Conservation (phyloP, 2,113 vertebrate genomes). For the Nesogale talazaci region DNA sequence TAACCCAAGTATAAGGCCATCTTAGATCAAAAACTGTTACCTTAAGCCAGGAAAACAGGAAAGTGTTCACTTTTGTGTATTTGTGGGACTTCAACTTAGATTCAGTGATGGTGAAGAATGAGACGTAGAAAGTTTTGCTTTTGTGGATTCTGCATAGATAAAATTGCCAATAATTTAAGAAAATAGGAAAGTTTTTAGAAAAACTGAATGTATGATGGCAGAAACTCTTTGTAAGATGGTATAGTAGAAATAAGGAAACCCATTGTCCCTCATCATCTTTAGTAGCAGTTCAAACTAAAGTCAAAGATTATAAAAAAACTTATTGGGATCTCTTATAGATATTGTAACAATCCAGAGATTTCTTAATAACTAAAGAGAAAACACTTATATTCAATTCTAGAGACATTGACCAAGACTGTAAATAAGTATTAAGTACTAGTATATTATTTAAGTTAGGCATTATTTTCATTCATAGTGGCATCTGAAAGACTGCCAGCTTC, state of each 20-base stretch:
- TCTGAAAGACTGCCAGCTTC: neutral
- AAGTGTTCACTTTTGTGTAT: neutral
- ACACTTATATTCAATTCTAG: neutral
- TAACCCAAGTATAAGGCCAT: neutral
- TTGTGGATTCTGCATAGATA: neutral
- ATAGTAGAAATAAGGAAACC: neutral
- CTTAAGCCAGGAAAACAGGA: neutral
- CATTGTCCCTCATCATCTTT: neutral
- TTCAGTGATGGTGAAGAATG: neutral
- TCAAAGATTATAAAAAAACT: neutral
- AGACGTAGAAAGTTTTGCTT: neutral
- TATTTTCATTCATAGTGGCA: neutral
- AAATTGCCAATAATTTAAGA: neutral
- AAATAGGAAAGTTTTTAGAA: neutral
- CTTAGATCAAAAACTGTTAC: neutral
- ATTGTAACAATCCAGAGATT: neutral
- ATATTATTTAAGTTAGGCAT: too few relatives aligned
- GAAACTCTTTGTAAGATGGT: neutral
- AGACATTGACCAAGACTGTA: neutral
- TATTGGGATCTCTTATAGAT: too few relatives aligned
- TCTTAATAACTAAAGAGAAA: neutral
- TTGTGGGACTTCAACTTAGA: neutral
- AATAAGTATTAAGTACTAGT: neutral
- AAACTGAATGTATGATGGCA: neutral
- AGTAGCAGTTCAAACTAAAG: neutral